Evolutionary conservation across 2,113 vertebrate genomes (phyloP).

Genomic region (Atlantisia rogersi): DNA sequence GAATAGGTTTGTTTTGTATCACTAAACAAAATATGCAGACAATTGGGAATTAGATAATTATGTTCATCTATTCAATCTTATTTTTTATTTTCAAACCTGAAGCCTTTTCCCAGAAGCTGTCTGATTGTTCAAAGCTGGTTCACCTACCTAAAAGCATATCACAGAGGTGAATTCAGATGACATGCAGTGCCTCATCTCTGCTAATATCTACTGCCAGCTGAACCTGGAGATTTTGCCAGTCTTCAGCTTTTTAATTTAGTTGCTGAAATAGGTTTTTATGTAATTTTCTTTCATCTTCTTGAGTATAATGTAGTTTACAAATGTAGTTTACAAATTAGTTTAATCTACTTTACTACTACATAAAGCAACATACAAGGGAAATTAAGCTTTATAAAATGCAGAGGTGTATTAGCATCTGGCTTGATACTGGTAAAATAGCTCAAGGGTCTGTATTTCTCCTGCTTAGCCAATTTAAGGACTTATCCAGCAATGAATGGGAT

Average conservation of each 20-base stretch:
- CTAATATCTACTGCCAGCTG: background rate
- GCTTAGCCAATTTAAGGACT: background rate
- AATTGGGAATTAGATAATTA: background rate
- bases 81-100: background rate
- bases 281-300: background rate
- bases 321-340: background rate
- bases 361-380: background rate
- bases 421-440: background rate
- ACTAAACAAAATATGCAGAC: background rate
- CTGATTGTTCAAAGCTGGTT: background rate
- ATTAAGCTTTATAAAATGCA: background rate
- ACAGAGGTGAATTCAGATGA: background rate
- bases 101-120: background rate
- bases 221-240: background rate
- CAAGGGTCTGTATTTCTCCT: background rate
- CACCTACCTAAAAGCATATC: background rate
- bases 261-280: background rate
- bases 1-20: background rate
- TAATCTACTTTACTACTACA: background rate
- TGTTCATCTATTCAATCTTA: background rate
- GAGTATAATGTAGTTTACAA: background rate
- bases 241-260: background rate
- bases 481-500: background rate
- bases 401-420: background rate
- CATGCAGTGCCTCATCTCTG: background rate